Evolutionary conservation across 2,797 vertebrate species (phyloP), one percentile per base, ranked within the genome.

Genomic region (Moxostoma hubbsi): DNA sequence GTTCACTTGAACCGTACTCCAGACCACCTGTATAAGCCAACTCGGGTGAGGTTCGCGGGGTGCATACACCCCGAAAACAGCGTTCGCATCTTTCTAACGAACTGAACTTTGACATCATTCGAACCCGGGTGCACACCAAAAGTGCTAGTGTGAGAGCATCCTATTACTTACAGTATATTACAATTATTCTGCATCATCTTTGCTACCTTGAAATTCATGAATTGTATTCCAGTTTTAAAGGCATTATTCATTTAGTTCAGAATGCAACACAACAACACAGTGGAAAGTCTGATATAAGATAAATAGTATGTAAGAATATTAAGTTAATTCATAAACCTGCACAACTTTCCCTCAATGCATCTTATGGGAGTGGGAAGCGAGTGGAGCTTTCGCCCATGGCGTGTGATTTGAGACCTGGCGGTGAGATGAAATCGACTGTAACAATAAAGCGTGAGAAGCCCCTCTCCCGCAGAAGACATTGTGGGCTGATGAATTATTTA

Each of bases 401-500:
- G 47, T 66, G 54, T 43, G 77, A 57, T 73, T 46, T 53, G 64
- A 68, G 84, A 79, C 64, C 49, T 57, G 74, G 73, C 79, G 43
- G 75, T 62, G 85, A 50, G 66, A 78, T 66, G 74, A 79, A 85
- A 86, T 71, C 77, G 85, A 87, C 85, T 85, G 80, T 83, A 79
- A 75, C 68, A 63, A 85, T 84, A 76, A 85, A 82, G 61, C 78
- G 80, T 62, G 15, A 77, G 76, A 62, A 82, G 75, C 58, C 64
- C 68, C 63, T 80, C 69, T 81, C 72, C 47, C 73, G 86, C 84
- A 83, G 83, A 86, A 84, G 85, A 84, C 79, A 61, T 72, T 55
- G 81, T 68, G 79, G 76, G n/a, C 54, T 57, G 64, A 46, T 89
- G 86, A 89, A 87, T 89, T 84, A 89, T 89, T 87, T 83, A 88